These are phyloP conservation scores for Synergus umbraculus DNA, from an alignment of 2,888 invertebrate species.

Conservation along the genomic window DNA sequence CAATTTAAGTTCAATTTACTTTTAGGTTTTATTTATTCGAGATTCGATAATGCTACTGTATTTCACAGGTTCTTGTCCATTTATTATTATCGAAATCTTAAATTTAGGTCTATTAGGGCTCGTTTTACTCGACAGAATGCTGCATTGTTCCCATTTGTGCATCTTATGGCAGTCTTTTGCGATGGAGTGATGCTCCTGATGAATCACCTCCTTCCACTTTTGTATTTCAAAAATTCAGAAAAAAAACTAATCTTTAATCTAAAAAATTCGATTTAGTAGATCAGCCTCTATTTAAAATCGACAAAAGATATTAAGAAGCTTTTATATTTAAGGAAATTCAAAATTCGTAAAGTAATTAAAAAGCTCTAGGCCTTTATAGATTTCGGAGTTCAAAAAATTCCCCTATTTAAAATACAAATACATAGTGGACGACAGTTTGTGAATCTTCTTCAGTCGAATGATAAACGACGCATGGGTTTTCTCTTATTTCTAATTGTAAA, in stretches of 20 bases:
- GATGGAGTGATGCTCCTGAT: constrained; percentile 42
- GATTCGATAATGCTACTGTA: constrained; percentile 17
- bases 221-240: background rate
- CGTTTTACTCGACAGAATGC: constrained; percentile 44
- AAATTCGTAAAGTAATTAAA: background rate
- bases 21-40: constrained; percentile 3
- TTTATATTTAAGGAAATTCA: no score
- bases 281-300: no score
- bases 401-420: constrained; percentile 1
- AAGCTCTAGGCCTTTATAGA: background rate
- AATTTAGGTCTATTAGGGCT: background rate
- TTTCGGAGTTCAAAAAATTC: background rate
- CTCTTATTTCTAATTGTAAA: constrained; percentile 23
- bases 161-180: constrained; percentile 62
- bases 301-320: no score
- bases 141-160: constrained; percentile 71
- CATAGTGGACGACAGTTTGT: background rate
- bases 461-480: constrained; percentile 16
- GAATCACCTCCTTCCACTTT: background rate
- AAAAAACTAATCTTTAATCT: background rate
- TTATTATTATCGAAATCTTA: constrained; percentile 12
- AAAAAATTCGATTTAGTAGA: background rate
- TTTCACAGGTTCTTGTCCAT: constrained; percentile 2
- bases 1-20: constrained; percentile 29
- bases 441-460: constrained; percentile 26